phyloP scores from a whole-genome alignment of 1,140 invertebrate species.

The Anthonomus grandis region DNA sequence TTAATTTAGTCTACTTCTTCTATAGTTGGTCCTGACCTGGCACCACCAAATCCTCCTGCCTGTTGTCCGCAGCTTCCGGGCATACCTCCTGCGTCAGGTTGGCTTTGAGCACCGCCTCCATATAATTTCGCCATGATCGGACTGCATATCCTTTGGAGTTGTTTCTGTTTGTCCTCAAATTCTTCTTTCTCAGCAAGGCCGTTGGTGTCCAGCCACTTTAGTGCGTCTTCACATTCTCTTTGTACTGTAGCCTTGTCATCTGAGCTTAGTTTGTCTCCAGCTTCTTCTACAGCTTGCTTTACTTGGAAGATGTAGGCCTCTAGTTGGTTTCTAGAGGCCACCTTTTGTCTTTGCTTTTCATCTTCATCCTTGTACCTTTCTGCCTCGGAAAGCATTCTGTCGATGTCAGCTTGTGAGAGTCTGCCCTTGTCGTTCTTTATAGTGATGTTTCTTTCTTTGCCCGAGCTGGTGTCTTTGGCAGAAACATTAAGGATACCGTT shows the following conservation, averaged over 20 bases:
- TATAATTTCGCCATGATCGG: conserved; percentile 53
- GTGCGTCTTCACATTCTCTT: conserved; percentile 50
- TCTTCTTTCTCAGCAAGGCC: conserved; percentile 59
- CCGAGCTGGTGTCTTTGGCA: conserved; percentile 55
- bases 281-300: conserved; percentile 56
- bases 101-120: conserved; percentile 7
- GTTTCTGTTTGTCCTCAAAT: conserved; percentile 56
- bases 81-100: too few relatives aligned
- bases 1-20: neutral
- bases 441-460: conserved; percentile 62
- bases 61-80: conserved; percentile 44
- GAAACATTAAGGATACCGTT: conserved; percentile 70
- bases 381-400: conserved; percentile 72
- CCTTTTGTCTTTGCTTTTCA: conserved; percentile 63
- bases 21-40: neutral
- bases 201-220: conserved; percentile 58
- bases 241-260: conserved; percentile 45
- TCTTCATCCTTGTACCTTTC: conserved; percentile 66
- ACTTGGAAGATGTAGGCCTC: conserved; percentile 73
- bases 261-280: conserved; percentile 50
- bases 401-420: conserved; percentile 76
- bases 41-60: conserved; percentile 29
- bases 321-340: conserved; percentile 58
- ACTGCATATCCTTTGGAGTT: conserved; percentile 50
- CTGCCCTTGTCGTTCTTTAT: conserved; percentile 84